Conservation (phyloP, 2,888 invertebrate genomes). For the Plusia festucae region DNA sequence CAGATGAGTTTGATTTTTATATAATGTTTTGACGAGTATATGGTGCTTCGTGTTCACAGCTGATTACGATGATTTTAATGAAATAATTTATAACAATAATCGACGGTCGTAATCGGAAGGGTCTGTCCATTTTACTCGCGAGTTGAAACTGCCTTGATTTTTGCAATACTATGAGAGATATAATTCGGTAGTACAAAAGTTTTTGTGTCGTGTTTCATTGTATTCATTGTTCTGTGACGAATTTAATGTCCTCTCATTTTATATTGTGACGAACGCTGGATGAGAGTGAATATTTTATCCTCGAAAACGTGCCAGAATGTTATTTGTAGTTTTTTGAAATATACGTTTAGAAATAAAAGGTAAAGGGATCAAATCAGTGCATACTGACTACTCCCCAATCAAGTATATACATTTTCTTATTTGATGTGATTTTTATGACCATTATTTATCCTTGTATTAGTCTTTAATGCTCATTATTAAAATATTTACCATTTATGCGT, state of each 20-base stretch:
- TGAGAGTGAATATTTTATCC: slow-evolving; percentile 73
- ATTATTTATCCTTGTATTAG: slow-evolving; percentile 86
- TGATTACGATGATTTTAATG: slow-evolving; percentile 64
- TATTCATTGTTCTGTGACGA: slow-evolving; percentile 79
- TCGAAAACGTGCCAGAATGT: slow-evolving; percentile 87
- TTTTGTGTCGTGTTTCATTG: slow-evolving; percentile 71
- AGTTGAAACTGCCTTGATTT: slow-evolving; percentile 70
- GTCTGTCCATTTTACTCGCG: slow-evolving; percentile 60
- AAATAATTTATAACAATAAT: slow-evolving; percentile 65
- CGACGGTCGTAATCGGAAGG: slow-evolving; percentile 55
- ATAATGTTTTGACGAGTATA: slow-evolving; percentile 69
- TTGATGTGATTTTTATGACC: slow-evolving; percentile 83
- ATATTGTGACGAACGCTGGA: slow-evolving; percentile 75
- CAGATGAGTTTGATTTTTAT: slow-evolving; percentile 56
- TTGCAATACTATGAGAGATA: slow-evolving; percentile 67
- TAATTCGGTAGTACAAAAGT: slow-evolving; percentile 83
- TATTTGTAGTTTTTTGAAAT: slow-evolving; percentile 82
- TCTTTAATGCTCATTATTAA: slow-evolving; percentile 86
- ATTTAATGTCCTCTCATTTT: slow-evolving; percentile 76
- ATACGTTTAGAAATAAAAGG: slow-evolving; percentile 74
- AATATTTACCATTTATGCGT: slow-evolving; percentile 86
- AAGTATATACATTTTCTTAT: slow-evolving; percentile 72
- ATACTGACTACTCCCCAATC: slow-evolving; percentile 64
- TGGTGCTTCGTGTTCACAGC: slow-evolving; percentile 81
- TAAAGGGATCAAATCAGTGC: slow-evolving; percentile 76